phyloP scores from a whole-genome alignment of 2,797 vertebrate species.

The Arrhamphus sclerolepis region DNA sequence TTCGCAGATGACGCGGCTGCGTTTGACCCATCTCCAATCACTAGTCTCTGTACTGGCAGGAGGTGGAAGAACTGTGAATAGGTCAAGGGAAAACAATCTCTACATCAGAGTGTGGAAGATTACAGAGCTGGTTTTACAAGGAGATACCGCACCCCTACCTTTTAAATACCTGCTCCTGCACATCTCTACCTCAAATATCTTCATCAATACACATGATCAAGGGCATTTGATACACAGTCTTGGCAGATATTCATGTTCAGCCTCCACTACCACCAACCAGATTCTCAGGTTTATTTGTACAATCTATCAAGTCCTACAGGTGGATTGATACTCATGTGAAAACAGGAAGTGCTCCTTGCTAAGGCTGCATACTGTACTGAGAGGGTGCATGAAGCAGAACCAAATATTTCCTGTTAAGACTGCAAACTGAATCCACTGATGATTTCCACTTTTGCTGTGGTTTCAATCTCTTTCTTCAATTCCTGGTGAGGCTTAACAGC shows the following conservation, averaged over 20 bases:
- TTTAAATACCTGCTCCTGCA: too few species aligned
- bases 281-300: neutral
- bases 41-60: too few species aligned
- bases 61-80: too few species aligned
- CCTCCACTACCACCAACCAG: neutral
- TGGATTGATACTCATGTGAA: neutral
- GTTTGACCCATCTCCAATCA: too few species aligned
- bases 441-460: conserved; percentile 24
- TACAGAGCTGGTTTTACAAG: too few species aligned
- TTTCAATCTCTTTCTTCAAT: conserved; percentile 20
- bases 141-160: too few species aligned
- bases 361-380: neutral
- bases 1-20: too few species aligned
- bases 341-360: neutral
- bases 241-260: neutral
- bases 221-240: neutral
- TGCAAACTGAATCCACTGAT: conserved; percentile 19
- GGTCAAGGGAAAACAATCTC: too few species aligned
- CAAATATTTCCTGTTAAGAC: neutral
- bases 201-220: too few species aligned
- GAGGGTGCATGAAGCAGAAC: neutral
- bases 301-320: neutral
- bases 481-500: conserved; percentile 1
- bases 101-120: too few species aligned
- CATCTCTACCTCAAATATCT: too few species aligned